phyloP scores from a whole-genome alignment of 2,113 vertebrate species.

The Dermatemys mawii region DNA sequence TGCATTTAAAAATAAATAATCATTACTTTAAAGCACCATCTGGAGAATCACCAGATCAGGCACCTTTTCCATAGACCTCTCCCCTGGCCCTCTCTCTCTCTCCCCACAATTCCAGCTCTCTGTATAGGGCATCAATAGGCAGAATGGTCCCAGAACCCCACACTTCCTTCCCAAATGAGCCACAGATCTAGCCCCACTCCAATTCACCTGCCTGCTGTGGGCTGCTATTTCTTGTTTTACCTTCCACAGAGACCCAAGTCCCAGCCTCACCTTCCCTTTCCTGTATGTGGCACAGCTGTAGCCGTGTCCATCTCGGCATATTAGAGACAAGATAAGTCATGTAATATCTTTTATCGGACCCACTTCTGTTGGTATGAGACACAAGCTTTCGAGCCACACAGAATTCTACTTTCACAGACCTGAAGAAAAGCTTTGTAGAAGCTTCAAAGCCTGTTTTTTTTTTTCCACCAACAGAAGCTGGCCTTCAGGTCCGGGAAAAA shows the following conservation, averaged over 20 bases:
- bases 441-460: too few relatives aligned
- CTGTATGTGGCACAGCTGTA: neutral
- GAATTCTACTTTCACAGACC: too few relatives aligned
- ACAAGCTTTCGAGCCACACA: neutral
- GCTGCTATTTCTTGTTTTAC: neutral
- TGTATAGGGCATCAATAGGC: neutral
- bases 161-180: too few relatives aligned
- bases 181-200: neutral
- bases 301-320: neutral
- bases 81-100: neutral
- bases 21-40: neutral
- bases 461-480: neutral
- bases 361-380: neutral
- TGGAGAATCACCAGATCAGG: neutral
- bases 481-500: neutral
- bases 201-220: neutral
- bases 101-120: neutral
- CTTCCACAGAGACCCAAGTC: neutral
- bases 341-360: neutral
- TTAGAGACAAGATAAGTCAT: neutral
- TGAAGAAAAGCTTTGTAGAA: too few relatives aligned
- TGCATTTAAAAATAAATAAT: neutral
- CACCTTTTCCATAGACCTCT: neutral
- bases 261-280: neutral
- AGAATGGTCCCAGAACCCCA: neutral